Evolutionary conservation across 1,140 invertebrate species (phyloP).

Genomic region (Pachypsylla venusta): DNA sequence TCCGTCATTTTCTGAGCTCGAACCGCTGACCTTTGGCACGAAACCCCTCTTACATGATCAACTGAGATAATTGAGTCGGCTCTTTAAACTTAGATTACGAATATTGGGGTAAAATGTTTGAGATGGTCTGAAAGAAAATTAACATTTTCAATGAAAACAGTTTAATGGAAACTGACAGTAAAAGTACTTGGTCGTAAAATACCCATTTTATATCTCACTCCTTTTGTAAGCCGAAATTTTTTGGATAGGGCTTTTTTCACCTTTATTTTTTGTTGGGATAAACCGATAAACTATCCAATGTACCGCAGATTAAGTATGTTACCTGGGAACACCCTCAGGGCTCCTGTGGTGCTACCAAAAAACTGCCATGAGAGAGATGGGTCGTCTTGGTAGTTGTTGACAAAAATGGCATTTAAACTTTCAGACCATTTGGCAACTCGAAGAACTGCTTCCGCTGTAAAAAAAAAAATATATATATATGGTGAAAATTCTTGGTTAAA

Average conservation of each 20-base stretch:
- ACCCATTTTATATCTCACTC: no score
- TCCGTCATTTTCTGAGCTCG: no score
- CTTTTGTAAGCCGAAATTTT: no score
- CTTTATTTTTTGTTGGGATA: background rate
- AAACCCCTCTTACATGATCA: no score
- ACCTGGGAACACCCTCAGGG: constrained; percentile 89
- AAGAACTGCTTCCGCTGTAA: constrained; percentile 35
- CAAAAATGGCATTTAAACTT: constrained; percentile 71
- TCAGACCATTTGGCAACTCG: constrained; percentile 59
- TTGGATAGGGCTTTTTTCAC: no score
- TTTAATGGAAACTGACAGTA: no score
- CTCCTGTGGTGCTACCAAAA: constrained; percentile 88
- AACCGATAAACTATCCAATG: constrained; percentile 1
- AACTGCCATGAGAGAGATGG: constrained; percentile 90
- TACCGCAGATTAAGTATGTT: constrained; percentile 22
- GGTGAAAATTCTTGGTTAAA: background rate
- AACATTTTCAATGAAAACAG: no score
- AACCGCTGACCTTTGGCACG: no score
- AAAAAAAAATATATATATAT: constrained; percentile 7
- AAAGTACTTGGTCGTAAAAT: background rate
- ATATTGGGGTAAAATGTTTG: no score
- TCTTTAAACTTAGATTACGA: no score
- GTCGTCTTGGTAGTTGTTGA: constrained; percentile 72
- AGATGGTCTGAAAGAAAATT: no score
- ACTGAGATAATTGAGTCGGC: no score